A percentile compares a stretch with the other conserved stretches of the same genome.
phyloP scores from a whole-genome alignment of 2,888 invertebrate species.

The Diachrysia chrysitis region DNA sequence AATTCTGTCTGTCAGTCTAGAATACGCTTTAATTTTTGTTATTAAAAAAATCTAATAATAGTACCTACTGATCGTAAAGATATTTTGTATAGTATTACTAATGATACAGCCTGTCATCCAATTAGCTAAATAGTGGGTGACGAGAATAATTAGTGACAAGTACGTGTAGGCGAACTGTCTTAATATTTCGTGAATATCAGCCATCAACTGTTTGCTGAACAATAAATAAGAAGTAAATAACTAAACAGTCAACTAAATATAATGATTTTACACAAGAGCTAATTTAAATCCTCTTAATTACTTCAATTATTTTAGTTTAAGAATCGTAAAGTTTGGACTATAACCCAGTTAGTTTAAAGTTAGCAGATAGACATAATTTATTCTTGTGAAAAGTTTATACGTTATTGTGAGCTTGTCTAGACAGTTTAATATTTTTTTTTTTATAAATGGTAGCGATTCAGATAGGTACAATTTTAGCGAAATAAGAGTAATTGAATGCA shows the following conservation, averaged over 20 bases:
- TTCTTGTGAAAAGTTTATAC: no score
- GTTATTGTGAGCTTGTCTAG: no score
- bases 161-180: conserved; percentile 48
- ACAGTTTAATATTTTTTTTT: no score
- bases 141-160: conserved; percentile 51
- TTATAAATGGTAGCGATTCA: no score
- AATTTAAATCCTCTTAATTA: neutral
- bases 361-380: neutral
- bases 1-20: neutral
- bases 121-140: conserved; percentile 59
- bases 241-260: conserved; percentile 9
- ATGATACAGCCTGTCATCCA: conserved; percentile 54
- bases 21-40: neutral
- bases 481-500: no score
- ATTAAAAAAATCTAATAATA: conserved; percentile 26
- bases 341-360: neutral
- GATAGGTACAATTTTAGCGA: no score
- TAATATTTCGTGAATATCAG: conserved; percentile 25
- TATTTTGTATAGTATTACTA: conserved; percentile 42
- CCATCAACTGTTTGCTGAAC: conserved; percentile 45
- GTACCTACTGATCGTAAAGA: conserved; percentile 38
- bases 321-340: neutral
- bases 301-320: neutral
- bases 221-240: conserved; percentile 35
- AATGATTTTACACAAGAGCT: neutral